Evolutionary conservation across 2,888 invertebrate species (phyloP).

Genomic region (Lycaena phlaeas): DNA sequence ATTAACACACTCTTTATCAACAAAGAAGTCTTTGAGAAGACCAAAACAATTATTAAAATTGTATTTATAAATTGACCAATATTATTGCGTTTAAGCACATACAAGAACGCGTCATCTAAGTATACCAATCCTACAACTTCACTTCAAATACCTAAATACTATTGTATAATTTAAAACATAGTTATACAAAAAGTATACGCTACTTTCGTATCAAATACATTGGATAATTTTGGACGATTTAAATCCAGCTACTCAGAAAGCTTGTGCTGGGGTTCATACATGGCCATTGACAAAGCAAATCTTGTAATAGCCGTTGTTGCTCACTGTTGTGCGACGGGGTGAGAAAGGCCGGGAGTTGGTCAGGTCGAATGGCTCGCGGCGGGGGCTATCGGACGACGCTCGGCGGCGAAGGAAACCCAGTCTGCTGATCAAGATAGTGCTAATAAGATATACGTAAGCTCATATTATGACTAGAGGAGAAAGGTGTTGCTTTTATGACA

Average conservation of each 20-base stretch:
- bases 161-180: no score
- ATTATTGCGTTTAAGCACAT: neutral
- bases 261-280: constrained; percentile 45
- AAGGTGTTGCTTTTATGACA: no score
- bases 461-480: no score
- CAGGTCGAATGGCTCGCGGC: constrained; percentile 59
- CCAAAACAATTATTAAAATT: neutral
- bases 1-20: neutral
- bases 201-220: no score
- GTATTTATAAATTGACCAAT: neutral
- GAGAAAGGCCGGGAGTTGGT: constrained; percentile 62
- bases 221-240: constrained; percentile 26
- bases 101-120: neutral
- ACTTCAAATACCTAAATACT: neutral
- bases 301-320: constrained; percentile 72
- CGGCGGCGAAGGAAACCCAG: constrained; percentile 68
- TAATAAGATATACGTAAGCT: no score
- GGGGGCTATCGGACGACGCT: constrained; percentile 71
- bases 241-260: constrained; percentile 45
- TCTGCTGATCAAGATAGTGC: constrained; percentile 29
- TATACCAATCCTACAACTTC: neutral
- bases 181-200: no score
- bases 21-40: neutral
- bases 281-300: constrained; percentile 74
- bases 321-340: constrained; percentile 72